Evolutionary conservation across 2,888 invertebrate genomes (phyloP), one percentile per base, ranked within the genome.

Genomic region (Acanthosepion esculentum): DNA sequence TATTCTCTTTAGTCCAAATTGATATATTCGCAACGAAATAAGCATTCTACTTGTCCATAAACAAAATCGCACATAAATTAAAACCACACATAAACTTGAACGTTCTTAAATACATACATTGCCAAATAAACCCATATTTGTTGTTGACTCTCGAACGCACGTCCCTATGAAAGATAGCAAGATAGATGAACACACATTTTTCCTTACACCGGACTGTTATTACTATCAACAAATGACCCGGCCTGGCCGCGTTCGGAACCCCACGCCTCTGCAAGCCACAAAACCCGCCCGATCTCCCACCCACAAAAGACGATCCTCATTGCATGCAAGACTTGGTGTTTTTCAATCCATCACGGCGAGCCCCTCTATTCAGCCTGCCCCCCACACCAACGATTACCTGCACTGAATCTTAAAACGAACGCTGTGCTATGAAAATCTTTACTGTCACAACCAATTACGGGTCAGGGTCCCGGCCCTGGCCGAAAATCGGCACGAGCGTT

Each of bases 141-240:
- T 15, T 33, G 0, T 12, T 33, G n/a, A 3, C 12, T 78, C 78
- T 7, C n/a, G n/a, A 78, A 78, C 78, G 59, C 23, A 59, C 59
- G 78, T n/a, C 78, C 12, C 12, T n/a, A 78, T 78, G n/a, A 78
- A 78, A 3, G 78, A 78, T n/a, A 78, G n/a, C 78, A 78, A n/a
- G 78, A 78, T 78, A n/a, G 18, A 78, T n/a, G n/a, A 78, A 78
- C n/a, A n/a, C 78, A 78, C 15, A n/a, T 78, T 59, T 50, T 23
- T 12, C 78, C 18, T 78, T 15, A 78, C n/a, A 18, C 78, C 12
- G n/a, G n/a, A 15, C n/a, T 78, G n/a, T 78, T 78, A 78, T 78
- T 78, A 78, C n/a, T 78, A 78, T 78, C 78, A n/a, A 78, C 78
- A 78, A 78, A 78, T 78, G 78, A 78, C 78, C 78, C 78, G 78